Conservation (phyloP, 1,140 invertebrate species). For the Lordiphosa stackelbergi region DNA sequence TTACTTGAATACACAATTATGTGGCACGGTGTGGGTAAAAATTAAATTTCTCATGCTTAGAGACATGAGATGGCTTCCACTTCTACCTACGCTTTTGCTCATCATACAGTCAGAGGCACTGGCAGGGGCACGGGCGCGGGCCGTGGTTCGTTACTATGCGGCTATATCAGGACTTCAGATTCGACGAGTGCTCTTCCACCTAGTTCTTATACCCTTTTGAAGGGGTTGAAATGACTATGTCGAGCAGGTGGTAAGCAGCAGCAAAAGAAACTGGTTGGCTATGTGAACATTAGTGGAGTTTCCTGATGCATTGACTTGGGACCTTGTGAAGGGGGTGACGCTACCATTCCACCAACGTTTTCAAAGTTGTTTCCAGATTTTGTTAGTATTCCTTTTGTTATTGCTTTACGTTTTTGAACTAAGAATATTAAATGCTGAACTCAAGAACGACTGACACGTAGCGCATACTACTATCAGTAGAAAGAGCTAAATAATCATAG, state of each 20-base stretch:
- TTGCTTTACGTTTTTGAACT: too few relatives aligned
- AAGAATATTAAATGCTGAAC: too few relatives aligned
- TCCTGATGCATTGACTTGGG: too few relatives aligned
- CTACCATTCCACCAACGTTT: background rate
- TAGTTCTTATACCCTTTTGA: constrained; percentile 33
- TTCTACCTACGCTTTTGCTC: constrained; percentile 33
- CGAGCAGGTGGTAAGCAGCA: constrained; percentile 11
- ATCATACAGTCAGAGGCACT: constrained; percentile 51
- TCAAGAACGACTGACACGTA: too few relatives aligned
- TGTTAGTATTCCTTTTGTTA: too few relatives aligned
- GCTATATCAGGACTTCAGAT: constrained; percentile 60
- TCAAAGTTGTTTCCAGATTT: too few relatives aligned
- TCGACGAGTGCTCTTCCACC: constrained; percentile 32
- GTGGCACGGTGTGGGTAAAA: constrained; percentile 51
- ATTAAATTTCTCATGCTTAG: constrained; percentile 68
- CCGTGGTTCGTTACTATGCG: constrained; percentile 55
- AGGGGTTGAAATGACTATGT: constrained; percentile 22
- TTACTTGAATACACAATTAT: constrained; percentile 73
- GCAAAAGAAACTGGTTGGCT: background rate
- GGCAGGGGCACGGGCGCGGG: constrained; percentile 24
- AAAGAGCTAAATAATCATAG: too few relatives aligned
- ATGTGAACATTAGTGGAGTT: too few relatives aligned
- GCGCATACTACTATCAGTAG: too few relatives aligned
- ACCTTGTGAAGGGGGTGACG: too few relatives aligned
- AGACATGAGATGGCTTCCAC: constrained; percentile 24